A percentile compares a stretch with the other conserved stretches of the same genome.
Conservation (phyloP, 2,888 invertebrate genomes). For the Chymomyza caudatula region DNA sequence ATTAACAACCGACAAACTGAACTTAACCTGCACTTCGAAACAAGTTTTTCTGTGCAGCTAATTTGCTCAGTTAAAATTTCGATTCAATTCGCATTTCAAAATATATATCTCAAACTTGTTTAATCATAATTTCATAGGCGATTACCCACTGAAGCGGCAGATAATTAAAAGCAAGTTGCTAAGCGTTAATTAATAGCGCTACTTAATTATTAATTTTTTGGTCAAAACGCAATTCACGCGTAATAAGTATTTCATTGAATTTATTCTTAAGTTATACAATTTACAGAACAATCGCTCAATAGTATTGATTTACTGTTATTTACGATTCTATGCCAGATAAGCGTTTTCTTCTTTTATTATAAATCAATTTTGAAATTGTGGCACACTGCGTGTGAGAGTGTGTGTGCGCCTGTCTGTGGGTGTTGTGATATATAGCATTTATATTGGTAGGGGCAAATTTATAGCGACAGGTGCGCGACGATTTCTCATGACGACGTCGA, state of each 20-base stretch:
- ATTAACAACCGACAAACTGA: constrained; percentile 9
- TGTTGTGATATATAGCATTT: constrained; percentile 46
- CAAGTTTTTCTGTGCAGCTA: constrained; percentile 19
- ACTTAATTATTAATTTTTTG: constrained; percentile 20
- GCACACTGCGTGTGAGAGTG: constrained; percentile 6
- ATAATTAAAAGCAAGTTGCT: constrained; percentile 25
- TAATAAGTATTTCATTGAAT: no score
- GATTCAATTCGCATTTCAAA: constrained; percentile 14
- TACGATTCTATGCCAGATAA: background rate
- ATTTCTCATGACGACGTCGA: constrained; percentile 3
- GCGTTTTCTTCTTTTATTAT: constrained; percentile 15
- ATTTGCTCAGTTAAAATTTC: no score
- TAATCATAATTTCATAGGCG: constrained; percentile 37
- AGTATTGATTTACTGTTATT: background rate
- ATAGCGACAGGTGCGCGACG: constrained; percentile 58
- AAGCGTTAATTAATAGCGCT: constrained; percentile 18
- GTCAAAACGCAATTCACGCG: background rate
- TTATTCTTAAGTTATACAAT: background rate
- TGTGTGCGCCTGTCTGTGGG: constrained; percentile 17
- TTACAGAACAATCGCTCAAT: background rate
- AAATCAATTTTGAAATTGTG: constrained; percentile 51
- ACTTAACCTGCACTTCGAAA: background rate
- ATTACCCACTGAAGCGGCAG: constrained; percentile 37
- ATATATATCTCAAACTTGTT: constrained; percentile 48
- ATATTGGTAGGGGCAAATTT: constrained; percentile 45